A percentile compares a stretch with the other conserved stretches of the same genome.
phyloP scores from a whole-genome alignment of 2,888 invertebrate species.

The Carcina quercana region DNA sequence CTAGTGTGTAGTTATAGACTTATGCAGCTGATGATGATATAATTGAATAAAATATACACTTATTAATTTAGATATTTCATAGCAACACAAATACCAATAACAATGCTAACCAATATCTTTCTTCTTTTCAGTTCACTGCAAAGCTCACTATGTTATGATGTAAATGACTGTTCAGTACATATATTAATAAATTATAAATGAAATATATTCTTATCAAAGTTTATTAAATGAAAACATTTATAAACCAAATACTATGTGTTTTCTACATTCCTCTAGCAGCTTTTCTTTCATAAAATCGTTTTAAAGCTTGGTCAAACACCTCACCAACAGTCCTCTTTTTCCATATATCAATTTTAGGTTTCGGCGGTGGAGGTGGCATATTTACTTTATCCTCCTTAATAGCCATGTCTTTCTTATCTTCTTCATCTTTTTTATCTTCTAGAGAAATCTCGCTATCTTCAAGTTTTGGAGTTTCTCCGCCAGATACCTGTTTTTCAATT shows the following conservation, averaged over 20 bases:
- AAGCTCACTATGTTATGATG: slow-evolving; percentile 65
- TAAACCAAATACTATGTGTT: not conserved
- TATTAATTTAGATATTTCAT: no score
- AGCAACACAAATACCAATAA: no score
- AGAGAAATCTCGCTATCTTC: slow-evolving; percentile 5
- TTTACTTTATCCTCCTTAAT: no score
- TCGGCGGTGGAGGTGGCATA: no score
- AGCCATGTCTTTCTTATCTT: slow-evolving; percentile 19
- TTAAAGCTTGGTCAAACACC: slow-evolving; percentile 82
- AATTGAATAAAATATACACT: no score
- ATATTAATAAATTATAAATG: not conserved
- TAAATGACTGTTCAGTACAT: slow-evolving; percentile 18
- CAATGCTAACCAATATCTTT: no score
- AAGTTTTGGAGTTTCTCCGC: slow-evolving; percentile 20
- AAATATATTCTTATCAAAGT: no score
- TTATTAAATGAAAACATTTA: not conserved
- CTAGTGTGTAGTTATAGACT: no score
- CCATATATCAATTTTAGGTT: slow-evolving; percentile 83
- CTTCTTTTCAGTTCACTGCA: slow-evolving; percentile 71
- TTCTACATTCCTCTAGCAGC: slow-evolving; percentile 55
- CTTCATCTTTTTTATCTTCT: slow-evolving; percentile 17
- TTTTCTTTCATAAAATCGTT: slow-evolving; percentile 85
- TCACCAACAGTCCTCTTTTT: slow-evolving; percentile 88
- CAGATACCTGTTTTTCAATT: slow-evolving; percentile 15
- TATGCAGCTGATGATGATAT: no score